These are phyloP conservation scores for Syrphus vitripennis DNA, from an alignment of 2,888 invertebrate genomes.

Conservation along the genomic window DNA sequence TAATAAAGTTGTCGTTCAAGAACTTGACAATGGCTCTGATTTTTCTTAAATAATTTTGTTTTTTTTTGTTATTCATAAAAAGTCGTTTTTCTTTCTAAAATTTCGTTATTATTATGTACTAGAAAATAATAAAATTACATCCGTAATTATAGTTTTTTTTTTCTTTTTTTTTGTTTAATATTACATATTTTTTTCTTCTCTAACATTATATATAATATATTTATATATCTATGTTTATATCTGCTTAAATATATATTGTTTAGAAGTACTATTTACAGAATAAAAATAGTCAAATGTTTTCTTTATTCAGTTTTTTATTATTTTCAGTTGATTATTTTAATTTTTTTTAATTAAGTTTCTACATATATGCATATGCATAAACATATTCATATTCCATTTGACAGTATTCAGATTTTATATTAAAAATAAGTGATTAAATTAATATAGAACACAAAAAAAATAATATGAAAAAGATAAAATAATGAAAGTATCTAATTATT, in stretches of 20 bases:
- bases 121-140: constrained; percentile 43
- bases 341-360: neutral
- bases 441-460: neutral
- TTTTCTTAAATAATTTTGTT: neutral
- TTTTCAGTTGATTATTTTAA: neutral
- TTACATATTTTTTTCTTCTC: constrained; percentile 19
- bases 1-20: constrained; percentile 21
- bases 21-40: neutral
- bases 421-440: neutral
- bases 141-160: constrained; percentile 22
- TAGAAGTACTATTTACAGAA: constrained; percentile 54
- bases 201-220: constrained; percentile 47
- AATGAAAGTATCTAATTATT: neutral
- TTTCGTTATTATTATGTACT: constrained; percentile 42
- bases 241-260: constrained; percentile 9
- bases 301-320: constrained; percentile 6
- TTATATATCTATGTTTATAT: constrained; percentile 34
- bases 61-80: constrained; percentile 14
- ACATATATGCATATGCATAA: neutral
- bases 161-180: neutral
- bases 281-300: constrained; percentile 31
- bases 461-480: neutral
- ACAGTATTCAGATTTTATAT: neutral
- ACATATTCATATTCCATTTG: constrained; percentile 8
- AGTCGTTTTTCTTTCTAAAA: constrained; percentile 40